Evolutionary conservation across 2,113 vertebrate species (phyloP), one percentile per base, ranked within the genome.

Genomic region (Hypocryptadius cinnamomeus): DNA sequence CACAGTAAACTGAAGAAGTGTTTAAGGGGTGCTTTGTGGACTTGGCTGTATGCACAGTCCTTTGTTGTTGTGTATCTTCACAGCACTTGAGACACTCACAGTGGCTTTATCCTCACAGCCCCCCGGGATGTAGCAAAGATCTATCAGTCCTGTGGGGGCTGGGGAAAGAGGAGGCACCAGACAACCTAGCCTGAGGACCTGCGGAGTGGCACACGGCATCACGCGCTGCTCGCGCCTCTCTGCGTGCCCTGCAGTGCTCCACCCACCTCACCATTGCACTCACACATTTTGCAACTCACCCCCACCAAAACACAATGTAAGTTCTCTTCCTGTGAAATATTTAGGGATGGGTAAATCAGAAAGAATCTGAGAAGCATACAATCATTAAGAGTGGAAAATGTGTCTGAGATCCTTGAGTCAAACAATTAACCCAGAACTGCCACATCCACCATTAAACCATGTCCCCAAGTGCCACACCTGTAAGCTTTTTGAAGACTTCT

Each of bases 211-310:
- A 2, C 45, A 20, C 5, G 6, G 33, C 35, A 24, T 10, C 37
- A 4, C 33, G 19, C 0, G 0, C 24, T 37, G 25, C 42, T 79
- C 2, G 0, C 0, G 0, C 39, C 44, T 45, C 63, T 33, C 53
- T 56, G 12, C 1, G 0, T 30, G 16, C n/a, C 37, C 9, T 21
- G 5, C 18, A 23, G 45, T 0, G 7, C n/a, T 45, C 30, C 68
- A 30, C 37, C 31, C 28, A 20, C 48, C 35, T 50, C 37, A 4
- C 23, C 28, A 5, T 3, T 10, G 7, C 2, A 39, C 11, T 40
- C 18, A 37, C 18, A 3, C 3, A 4, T 31, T 76, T 17, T 5
- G 1, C n/a, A 57, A 42, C 21, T 73, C 42, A 51, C 1, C 8
- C 35, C 33, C 56, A 54, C 3, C 84, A 74, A 40, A 61, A 70